Conservation (phyloP, 2,888 invertebrate species). For the Drosophila stalkeri region DNA sequence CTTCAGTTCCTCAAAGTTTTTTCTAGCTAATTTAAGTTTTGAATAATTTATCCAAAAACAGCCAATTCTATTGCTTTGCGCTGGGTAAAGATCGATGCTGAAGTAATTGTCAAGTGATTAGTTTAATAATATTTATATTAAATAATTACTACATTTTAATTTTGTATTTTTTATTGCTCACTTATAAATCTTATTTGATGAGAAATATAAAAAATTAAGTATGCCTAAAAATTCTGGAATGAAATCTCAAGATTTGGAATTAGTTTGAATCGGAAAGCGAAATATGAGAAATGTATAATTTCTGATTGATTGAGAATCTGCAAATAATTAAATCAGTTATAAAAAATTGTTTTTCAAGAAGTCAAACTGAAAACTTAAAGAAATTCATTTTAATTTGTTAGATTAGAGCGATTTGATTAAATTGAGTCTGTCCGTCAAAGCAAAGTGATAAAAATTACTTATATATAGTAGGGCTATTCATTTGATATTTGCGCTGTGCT, state of each 20-base stretch:
- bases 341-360: not conserved
- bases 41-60: no score
- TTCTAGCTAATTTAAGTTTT: not conserved
- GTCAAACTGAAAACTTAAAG: not conserved
- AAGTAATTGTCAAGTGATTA: not conserved
- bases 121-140: no score
- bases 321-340: not conserved
- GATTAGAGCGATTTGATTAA: not conserved
- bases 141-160: no score
- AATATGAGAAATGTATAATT: not conserved
- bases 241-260: not conserved
- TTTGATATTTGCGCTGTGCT: constrained; percentile 24
- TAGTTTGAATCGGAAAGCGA: not conserved
- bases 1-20: no score
- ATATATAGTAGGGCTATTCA: not conserved
- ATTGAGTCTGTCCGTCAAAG: not conserved
- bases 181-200: not conserved
- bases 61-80: not conserved
- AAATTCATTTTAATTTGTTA: not conserved
- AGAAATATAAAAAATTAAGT: not conserved
- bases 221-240: not conserved
- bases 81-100: not conserved
- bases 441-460: not conserved
- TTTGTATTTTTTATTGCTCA: not conserved
- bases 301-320: not conserved